These are phyloP conservation scores for Athene cunicularia DNA, from an alignment of 2,113 vertebrate genomes.

Conservation along the genomic window DNA sequence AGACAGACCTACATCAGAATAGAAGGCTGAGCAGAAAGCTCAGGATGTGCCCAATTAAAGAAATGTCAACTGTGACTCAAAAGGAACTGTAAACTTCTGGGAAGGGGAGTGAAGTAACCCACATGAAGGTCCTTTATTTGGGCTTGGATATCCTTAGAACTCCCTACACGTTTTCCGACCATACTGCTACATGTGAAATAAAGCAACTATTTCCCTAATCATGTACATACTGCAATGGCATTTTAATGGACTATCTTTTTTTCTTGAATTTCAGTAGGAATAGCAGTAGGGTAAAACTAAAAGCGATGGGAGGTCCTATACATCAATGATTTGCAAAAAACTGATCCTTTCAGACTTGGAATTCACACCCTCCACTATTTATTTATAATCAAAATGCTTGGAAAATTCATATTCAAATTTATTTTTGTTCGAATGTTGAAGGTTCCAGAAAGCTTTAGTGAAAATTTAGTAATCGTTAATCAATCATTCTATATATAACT, in stretches of 20 bases:
- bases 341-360: neutral
- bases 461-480: neutral
- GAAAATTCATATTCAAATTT: neutral
- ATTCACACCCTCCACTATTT: neutral
- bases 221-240: neutral
- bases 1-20: neutral
- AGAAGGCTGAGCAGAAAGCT: neutral
- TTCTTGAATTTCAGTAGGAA: neutral
- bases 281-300: neutral
- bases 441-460: neutral
- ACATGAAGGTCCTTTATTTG: neutral
- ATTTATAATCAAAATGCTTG: neutral
- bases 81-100: neutral
- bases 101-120: neutral
- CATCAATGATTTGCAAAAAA: neutral
- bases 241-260: neutral
- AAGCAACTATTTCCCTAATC: neutral
- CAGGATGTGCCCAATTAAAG: neutral
- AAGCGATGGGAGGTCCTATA: neutral
- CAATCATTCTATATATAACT: neutral
- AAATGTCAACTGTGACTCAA: neutral
- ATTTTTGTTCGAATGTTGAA: neutral
- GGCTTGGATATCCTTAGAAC: neutral
- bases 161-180: neutral
- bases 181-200: neutral